These are phyloP conservation scores for Bradypodion pumilum DNA, from an alignment of 2,797 vertebrate genomes.

Conservation along the genomic window DNA sequence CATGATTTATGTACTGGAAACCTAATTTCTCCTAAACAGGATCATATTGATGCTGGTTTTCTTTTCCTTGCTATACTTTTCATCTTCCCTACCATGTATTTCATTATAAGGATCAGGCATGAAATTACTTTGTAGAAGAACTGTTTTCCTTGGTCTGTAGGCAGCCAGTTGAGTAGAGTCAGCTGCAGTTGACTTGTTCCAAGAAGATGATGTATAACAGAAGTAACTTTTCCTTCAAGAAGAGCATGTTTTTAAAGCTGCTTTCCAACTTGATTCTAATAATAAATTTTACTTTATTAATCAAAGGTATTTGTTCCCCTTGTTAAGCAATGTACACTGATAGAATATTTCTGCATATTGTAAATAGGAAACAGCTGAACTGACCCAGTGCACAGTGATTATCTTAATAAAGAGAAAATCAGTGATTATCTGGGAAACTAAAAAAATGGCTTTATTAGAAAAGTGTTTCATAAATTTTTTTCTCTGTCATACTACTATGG, in stretches of 20 bases:
- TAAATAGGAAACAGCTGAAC: conserved; percentile 35
- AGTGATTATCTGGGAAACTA: no score
- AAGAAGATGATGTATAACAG: background rate
- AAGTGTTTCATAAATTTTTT: no score
- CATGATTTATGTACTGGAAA: background rate
- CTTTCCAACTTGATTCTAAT: conserved; percentile 60
- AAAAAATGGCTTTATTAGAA: no score
- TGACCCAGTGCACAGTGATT: background rate
- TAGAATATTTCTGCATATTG: conserved; percentile 62
- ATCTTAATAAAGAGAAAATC: no score
- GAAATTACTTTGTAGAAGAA: conserved; percentile 25
- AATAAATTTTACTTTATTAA: conserved; percentile 28
- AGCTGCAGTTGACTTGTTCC: background rate
- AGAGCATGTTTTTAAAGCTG: conserved; percentile 9
- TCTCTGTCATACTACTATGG: no score
- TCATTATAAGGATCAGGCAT: conserved; percentile 56
- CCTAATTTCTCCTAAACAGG: conserved; percentile 28
- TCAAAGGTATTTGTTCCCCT: conserved; percentile 17
- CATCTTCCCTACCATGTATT: conserved; percentile 12
- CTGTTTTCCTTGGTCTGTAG: background rate
- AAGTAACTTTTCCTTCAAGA: background rate
- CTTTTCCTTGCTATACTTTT: background rate
- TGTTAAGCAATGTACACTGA: conserved; percentile 4
- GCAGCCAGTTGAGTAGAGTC: background rate
- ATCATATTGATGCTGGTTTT: conserved; percentile 38